phyloP scores from a whole-genome alignment of 2,113 vertebrate species.

The rabbit (Oryctolagus cuniculus) region DNA sequence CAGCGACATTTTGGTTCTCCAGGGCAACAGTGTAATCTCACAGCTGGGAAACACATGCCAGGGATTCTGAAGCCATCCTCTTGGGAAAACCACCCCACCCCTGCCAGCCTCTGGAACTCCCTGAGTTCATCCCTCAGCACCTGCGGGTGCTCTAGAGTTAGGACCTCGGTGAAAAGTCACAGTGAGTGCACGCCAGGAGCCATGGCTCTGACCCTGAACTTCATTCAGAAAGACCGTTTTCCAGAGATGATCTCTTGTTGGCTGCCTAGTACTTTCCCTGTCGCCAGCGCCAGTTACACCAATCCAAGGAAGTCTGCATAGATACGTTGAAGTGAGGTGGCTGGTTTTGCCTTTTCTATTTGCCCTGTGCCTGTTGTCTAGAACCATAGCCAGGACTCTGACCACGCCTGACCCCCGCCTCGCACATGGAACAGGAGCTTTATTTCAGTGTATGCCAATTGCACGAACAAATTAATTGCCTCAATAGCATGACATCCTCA shows the following conservation, averaged over 20 bases:
- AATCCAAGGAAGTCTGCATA: constrained; percentile 62
- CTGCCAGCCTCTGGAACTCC: background rate
- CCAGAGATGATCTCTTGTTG: constrained; percentile 54
- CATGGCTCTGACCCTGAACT: constrained; percentile 62
- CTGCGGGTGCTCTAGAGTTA: background rate
- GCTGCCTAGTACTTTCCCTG: background rate
- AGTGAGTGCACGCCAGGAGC: background rate
- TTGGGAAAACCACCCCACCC: background rate
- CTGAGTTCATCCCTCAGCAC: background rate
- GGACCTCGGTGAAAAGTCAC: background rate
- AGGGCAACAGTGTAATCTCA: background rate
- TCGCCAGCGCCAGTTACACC: background rate
- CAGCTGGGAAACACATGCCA: background rate
- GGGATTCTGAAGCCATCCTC: background rate
- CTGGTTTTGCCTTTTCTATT: constrained; percentile 64
- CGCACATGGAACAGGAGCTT: constrained; percentile 65
- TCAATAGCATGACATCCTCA: constrained; percentile 70
- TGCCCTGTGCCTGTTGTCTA: constrained; percentile 74
- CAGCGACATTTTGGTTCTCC: background rate
- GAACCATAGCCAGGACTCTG: constrained; percentile 68
- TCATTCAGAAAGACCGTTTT: constrained; percentile 52
- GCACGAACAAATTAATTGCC: constrained; percentile 71
- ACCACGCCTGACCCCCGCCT: constrained; percentile 60
- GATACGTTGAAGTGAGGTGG: constrained; percentile 64
- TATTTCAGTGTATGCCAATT: constrained; percentile 69